Evolutionary conservation across 1,140 invertebrate genomes (phyloP), one percentile per base, ranked within the genome.

Genomic region (Anoplophora glabripennis): DNA sequence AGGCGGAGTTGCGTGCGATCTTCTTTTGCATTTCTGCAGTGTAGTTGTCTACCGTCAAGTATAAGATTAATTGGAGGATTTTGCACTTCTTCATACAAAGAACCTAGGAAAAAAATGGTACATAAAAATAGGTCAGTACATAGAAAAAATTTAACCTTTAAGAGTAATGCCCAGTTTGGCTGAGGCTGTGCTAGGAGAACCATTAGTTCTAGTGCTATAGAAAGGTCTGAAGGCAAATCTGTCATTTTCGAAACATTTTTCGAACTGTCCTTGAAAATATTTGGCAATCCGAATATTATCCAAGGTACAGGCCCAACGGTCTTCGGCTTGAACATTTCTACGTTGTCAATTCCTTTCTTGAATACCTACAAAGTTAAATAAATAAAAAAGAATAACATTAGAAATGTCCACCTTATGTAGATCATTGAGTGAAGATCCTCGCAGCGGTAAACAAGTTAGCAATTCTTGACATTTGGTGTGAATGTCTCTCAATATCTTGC

Each of bases 381-480:
- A 7, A 56, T 17, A 34, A 11, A 8, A 46, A 21, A 53, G 15
- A 18, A n/a, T 42, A 11, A 41, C 15, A 10, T 36, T 7, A 4
- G 35, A 17, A 17, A 14, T 44, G 1, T 44, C 8, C 15, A 89
- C 88, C 81, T 91, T 89, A 70, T 88, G 84, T 12, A 92, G 74
- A 51, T 83, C 81, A 55, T 86, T 83, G 11, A 91, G 70, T 0
- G 89, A 86, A 4, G 85, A 81, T 0, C 87, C 89, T 57, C 89
- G 80, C 4, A 89, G 78, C 1, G 90, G 71, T 1, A 91, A 77
- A 59, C 85, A 89, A 53, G 83, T 79, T 44, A 89, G 83, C 5
- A 91, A 72, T 64, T 90, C 84, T 61, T 86, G 82, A 70, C 89
- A 90, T 71, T 92, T 92, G 1, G 87, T 80, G 66, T 92, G 89